phyloP scores from a whole-genome alignment of 2,113 vertebrate species.

The Oncorhynchus clarkii region DNA sequence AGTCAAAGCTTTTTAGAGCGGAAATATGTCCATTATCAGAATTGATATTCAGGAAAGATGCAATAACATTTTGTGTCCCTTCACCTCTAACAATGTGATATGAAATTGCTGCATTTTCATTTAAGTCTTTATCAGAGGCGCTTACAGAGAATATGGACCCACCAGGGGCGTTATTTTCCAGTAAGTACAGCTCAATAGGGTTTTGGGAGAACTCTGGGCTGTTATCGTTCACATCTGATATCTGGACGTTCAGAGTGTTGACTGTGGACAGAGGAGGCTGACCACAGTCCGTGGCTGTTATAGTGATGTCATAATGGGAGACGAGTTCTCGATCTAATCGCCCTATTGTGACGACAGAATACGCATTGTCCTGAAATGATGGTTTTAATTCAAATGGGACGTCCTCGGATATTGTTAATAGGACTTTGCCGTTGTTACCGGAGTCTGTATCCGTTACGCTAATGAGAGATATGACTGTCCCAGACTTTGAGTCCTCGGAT shows the following conservation, averaged over 20 bases:
- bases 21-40: constrained; percentile 46
- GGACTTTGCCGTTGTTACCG: constrained; percentile 62
- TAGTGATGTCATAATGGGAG: constrained; percentile 68
- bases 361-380: constrained; percentile 62
- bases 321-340: constrained; percentile 55
- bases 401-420: constrained; percentile 47
- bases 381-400: constrained; percentile 67
- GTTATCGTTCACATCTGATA: constrained; percentile 71
- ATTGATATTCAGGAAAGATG: constrained; percentile 52
- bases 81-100: constrained; percentile 34
- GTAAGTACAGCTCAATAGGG: constrained; percentile 53
- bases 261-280: too few species aligned
- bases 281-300: constrained; percentile 46
- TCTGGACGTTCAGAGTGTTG: constrained; percentile 31
- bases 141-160: constrained; percentile 50
- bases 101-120: constrained; percentile 47
- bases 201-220: constrained; percentile 50
- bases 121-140: constrained; percentile 50
- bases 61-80: background rate
- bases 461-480: constrained; percentile 66
- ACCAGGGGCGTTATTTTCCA: constrained; percentile 54
- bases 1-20: constrained; percentile 50
- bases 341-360: constrained; percentile 61
- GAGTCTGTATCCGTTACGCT: constrained; percentile 69
- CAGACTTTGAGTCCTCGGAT: constrained; percentile 61